Percentiles rank a stretch among this genome's conserved stretches.
These are phyloP conservation scores for Ambastaia sidthimunki DNA, from an alignment of 2,797 vertebrate genomes.

Conservation along the genomic window DNA sequence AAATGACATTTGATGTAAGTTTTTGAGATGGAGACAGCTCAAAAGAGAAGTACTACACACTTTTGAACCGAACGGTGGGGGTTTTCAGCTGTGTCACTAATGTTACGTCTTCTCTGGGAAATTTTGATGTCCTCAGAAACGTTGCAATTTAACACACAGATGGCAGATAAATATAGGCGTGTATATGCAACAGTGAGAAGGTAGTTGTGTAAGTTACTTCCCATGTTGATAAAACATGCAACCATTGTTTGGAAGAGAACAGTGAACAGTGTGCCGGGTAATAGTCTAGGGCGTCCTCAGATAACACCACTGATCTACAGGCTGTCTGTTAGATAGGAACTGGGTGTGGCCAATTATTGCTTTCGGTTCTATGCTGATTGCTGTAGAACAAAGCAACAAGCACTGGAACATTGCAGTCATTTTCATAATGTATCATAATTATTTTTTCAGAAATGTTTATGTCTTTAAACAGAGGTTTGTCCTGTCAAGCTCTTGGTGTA, in stretches of 20 bases:
- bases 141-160: conserved; percentile 33
- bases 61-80: conserved; percentile 28
- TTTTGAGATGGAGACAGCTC: conserved; percentile 5
- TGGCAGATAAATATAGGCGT: conserved; percentile 22
- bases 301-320: conserved; percentile 15
- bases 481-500: conserved; percentile 72
- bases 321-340: conserved; percentile 43
- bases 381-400: conserved; percentile 18
- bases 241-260: conserved; percentile 7
- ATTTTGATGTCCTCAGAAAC: conserved; percentile 40
- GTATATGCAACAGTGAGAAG: conserved; percentile 20
- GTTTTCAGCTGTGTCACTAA: conserved; percentile 46
- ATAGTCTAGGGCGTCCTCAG: conserved; percentile 37
- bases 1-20: conserved; percentile 6
- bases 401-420: not conserved
- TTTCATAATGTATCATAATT: conserved; percentile 10
- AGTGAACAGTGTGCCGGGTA: conserved; percentile 20
- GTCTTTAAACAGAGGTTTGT: conserved; percentile 31
- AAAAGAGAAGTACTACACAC: not conserved
- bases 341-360: conserved; percentile 38
- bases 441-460: not conserved
- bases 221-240: conserved; percentile 23
- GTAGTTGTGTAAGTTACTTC: conserved; percentile 30
- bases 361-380: conserved; percentile 19
- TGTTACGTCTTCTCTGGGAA: conserved; percentile 49